Evolutionary conservation across 2,797 vertebrate genomes (phyloP), one percentile per base, ranked within the genome.

Genomic region (Cheirogaleus major): DNA sequence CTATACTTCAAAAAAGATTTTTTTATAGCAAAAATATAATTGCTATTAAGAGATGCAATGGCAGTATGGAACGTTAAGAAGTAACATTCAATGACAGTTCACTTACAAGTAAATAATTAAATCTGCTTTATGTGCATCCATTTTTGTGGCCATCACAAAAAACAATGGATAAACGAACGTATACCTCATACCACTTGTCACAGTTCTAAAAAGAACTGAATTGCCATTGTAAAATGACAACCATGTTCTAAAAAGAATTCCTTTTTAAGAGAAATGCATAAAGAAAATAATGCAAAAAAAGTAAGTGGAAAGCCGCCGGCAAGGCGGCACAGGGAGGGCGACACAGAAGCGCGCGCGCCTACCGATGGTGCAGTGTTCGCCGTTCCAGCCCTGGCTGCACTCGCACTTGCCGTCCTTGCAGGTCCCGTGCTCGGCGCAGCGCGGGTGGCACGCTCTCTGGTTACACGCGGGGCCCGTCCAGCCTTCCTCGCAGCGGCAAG

Each of bases 281-380:
- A 86, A 50, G 84, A 88, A 93, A 96, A 87, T 23, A 91, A 35
- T 55, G 50, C 81, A 94, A 95, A 98, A 90, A 95, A 80, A 61
- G 70, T 38, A 1, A 95, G 35, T n/a, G 38, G 50, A 81, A 83
- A 61, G 0, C 0, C 27, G 83, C 88, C 55, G 73, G 80, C 52
- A 18, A 43, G 0, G 7, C 55, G 0, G 41, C 0, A 69, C 32
- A 20, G 22, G 0, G 22, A 67, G 85, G 95, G 45, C 3, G 43
- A 73, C 45, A 83, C 55, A 70, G 93, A 97, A 95, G 96, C 18
- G 75, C 0, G 78, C 82, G 41, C 55, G 98, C 99, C 99, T 99
- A 99, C 99, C 99, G 90, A 99, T 99, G 95, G 99, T 99, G 97
- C 99, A 99, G 99, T 99, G 99, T 97, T 99, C 99, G 65, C 99